A percentile compares a stretch with the other conserved stretches of the same genome.
Evolutionary conservation across 2,113 vertebrate genomes (phyloP).

Genomic region (Cryptoleucopteryx plumbea): DNA sequence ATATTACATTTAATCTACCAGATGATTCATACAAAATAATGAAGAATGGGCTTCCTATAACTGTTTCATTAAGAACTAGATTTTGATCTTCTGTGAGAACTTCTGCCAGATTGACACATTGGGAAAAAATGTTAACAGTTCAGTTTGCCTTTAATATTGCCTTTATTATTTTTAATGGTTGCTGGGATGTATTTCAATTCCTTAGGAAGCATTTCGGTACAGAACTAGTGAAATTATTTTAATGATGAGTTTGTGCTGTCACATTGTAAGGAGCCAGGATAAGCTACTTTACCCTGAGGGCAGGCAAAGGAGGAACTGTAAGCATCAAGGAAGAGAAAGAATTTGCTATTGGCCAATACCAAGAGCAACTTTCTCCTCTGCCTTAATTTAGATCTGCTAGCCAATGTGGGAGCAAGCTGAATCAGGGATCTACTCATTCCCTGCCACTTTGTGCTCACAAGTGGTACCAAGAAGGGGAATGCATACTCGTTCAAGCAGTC

Average conservation of each 20-base stretch:
- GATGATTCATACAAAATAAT: not conserved
- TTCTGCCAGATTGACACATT: not conserved
- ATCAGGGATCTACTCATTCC: not conserved
- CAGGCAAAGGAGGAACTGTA: not conserved
- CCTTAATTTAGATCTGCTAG: not conserved
- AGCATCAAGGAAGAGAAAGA: not conserved
- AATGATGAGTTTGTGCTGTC: not conserved
- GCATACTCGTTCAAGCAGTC: not conserved
- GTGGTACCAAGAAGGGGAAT: not conserved
- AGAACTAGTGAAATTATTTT: not conserved
- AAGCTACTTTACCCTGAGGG: not conserved
- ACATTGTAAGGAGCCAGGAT: not conserved
- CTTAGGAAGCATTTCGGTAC: not conserved
- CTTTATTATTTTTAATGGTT: conserved; percentile 13
- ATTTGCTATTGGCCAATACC: not conserved
- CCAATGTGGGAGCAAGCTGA: not conserved
- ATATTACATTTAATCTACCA: not conserved
- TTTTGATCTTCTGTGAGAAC: not conserved
- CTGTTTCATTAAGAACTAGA: not conserved
- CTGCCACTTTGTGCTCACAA: not conserved
- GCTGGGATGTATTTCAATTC: not conserved
- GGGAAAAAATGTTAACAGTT: not conserved
- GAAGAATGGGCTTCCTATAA: not conserved
- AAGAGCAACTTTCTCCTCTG: not conserved
- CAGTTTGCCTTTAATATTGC: not conserved